These are phyloP conservation scores for Acanthacorydalis orientalis DNA, from an alignment of 2,888 invertebrate genomes.

Conservation along the genomic window DNA sequence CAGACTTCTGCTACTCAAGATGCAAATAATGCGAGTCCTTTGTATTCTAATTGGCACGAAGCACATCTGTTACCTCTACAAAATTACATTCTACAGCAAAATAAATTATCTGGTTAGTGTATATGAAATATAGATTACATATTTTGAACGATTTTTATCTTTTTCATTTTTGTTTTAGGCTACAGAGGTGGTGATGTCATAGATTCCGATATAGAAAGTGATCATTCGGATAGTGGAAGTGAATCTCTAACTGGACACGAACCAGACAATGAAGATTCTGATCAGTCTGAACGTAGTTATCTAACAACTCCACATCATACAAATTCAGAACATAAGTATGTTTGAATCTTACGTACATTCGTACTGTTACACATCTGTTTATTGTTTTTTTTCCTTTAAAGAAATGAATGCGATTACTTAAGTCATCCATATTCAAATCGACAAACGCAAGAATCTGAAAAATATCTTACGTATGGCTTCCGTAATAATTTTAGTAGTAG, in stretches of 20 bases:
- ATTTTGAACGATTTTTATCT: not conserved
- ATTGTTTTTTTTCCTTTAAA: not conserved
- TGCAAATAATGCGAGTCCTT: slow-evolving; percentile 21
- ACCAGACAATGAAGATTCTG: slow-evolving; percentile 60
- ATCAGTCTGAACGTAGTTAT: slow-evolving; percentile 51
- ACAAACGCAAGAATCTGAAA: slow-evolving; percentile 1
- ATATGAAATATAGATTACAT: not conserved
- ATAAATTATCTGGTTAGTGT: slow-evolving; percentile 45
- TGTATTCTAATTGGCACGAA: slow-evolving; percentile 62
- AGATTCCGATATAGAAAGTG: slow-evolving; percentile 58
- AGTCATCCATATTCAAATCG: slow-evolving; percentile 4
- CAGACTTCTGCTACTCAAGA: slow-evolving; percentile 17
- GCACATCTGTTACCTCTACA: slow-evolving; percentile 67
- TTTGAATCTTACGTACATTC: not conserved
- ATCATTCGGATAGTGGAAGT: slow-evolving; percentile 61
- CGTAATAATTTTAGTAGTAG: slow-evolving; percentile 7
- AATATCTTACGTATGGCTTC: slow-evolving; percentile 6
- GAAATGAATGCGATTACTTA: slow-evolving; percentile 2
- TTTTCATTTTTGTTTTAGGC: slow-evolving; percentile 3
- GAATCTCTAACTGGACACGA: slow-evolving; percentile 52
- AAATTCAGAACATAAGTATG: slow-evolving; percentile 6
- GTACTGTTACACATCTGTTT: not conserved
- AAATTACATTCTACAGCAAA: slow-evolving; percentile 78
- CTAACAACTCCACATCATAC: slow-evolving; percentile 37
- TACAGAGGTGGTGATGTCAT: slow-evolving; percentile 50